Conservation (phyloP, 2,888 invertebrate species). For the Parochlus steinenii region DNA sequence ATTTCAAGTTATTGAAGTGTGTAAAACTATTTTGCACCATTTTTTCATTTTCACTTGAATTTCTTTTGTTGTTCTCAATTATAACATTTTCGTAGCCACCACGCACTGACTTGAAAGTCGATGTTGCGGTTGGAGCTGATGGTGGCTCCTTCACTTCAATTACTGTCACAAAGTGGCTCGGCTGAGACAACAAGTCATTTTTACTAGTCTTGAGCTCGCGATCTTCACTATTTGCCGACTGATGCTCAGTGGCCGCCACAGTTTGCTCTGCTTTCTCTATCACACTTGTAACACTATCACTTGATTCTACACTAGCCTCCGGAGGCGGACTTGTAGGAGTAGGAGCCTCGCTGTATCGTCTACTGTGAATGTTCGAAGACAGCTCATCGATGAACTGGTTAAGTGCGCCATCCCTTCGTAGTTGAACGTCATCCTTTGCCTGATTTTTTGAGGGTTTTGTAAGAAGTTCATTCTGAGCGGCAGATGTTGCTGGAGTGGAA, state of each 20-base stretch:
- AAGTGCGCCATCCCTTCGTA: conserved; percentile 26
- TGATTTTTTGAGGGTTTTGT: conserved; percentile 27
- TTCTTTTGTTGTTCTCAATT: conserved; percentile 11
- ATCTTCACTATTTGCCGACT: conserved; percentile 12
- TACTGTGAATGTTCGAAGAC: conserved; percentile 33
- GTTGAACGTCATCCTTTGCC: conserved; percentile 21
- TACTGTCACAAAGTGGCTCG: conserved; percentile 61
- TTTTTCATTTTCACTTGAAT: conserved; percentile 6
- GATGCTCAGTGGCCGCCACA: conserved; percentile 15
- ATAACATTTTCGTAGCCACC: conserved; percentile 12
- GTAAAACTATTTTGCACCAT: conserved; percentile 5
- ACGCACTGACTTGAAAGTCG: conserved; percentile 8
- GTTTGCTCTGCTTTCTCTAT: conserved; percentile 4
- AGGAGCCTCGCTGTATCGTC: conserved; percentile 36
- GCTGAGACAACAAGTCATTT: conserved; percentile 12
- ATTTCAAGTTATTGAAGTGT: conserved; percentile 2
- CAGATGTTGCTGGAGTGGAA: conserved; percentile 9
- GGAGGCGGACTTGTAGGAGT: too few species aligned
- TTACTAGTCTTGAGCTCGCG: conserved; percentile 16
- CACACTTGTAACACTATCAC: conserved; percentile 12
- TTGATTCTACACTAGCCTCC: neutral
- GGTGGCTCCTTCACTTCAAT: conserved; percentile 69
- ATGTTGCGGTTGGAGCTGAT: conserved; percentile 5
- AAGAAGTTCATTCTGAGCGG: conserved; percentile 13
- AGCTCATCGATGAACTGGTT: conserved; percentile 55